phyloP scores from a whole-genome alignment of 2,797 vertebrate species.

The Myioborus melanocephalus region DNA sequence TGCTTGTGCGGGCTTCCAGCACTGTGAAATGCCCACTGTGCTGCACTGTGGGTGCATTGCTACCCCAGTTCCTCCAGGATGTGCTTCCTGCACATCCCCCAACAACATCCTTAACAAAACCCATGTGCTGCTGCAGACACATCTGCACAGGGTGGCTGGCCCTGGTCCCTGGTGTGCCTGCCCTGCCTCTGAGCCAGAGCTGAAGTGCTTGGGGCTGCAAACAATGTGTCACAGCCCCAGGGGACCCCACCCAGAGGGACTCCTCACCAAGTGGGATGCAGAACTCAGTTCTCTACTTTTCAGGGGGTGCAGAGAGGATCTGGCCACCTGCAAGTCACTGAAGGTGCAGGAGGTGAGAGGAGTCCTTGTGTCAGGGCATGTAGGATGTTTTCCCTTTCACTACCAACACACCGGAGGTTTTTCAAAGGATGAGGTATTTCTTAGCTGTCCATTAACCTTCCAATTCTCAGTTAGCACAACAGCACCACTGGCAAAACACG shows the following conservation, averaged over 20 bases:
- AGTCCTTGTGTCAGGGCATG: fast-evolving
- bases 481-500: not conserved
- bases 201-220: not conserved
- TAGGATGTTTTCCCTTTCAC: not conserved
- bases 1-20: not conserved
- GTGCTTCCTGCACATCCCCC: not conserved
- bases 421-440: not conserved
- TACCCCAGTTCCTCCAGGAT: not conserved
- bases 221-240: fast-evolving
- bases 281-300: not conserved
- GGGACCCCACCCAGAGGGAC: not conserved
- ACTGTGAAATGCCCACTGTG: fast-evolving
- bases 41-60: not conserved
- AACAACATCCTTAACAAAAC: not conserved
- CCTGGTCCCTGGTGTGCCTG: not conserved
- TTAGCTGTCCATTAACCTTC: not conserved
- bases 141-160: fast-evolving
- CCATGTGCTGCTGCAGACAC: fast-evolving
- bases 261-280: not conserved
- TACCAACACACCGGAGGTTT: not conserved
- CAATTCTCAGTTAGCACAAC: not conserved
- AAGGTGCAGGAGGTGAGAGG: not conserved
- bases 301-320: not conserved
- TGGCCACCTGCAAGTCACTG: not conserved
- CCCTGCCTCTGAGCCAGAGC: not conserved